A percentile compares a stretch with the other conserved stretches of the same genome.
Conservation (phyloP, 2,888 invertebrate genomes). For the Adelognathus sp. region DNA sequence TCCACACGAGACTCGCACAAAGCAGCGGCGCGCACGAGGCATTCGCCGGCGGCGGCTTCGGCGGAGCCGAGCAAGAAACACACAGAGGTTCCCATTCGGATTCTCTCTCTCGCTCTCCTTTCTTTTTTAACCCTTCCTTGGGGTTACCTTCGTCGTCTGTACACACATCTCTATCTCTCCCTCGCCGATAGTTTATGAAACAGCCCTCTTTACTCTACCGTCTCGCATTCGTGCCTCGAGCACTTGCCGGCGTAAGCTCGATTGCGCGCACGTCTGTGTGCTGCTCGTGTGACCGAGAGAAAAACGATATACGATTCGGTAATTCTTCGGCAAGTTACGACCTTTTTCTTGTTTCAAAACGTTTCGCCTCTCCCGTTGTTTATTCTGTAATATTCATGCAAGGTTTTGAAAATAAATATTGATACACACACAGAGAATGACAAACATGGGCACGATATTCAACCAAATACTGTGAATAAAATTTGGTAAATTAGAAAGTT, state of each 20-base stretch:
- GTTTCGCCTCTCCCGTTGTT: too few relatives aligned
- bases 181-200: constrained; percentile 71
- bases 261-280: neutral
- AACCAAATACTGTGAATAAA: too few relatives aligned
- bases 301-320: too few relatives aligned
- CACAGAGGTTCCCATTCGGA: constrained; percentile 7
- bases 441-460: too few relatives aligned
- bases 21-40: constrained; percentile 49
- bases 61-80: neutral
- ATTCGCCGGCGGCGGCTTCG: neutral
- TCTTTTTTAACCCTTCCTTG: constrained; percentile 23
- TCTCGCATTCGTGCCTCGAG: neutral
- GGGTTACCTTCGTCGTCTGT: constrained; percentile 44
- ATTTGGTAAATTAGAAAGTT: too few relatives aligned
- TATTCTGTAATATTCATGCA: too few relatives aligned
- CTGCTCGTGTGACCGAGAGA: constrained; percentile 9
- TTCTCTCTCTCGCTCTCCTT: constrained; percentile 10
- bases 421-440: too few relatives aligned
- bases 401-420: too few relatives aligned
- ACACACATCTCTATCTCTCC: constrained; percentile 48
- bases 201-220: constrained; percentile 52
- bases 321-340: too few relatives aligned
- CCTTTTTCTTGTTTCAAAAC: too few relatives aligned
- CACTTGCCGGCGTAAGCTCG: neutral
- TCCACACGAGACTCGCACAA: constrained; percentile 49